Evolutionary conservation across 2,888 invertebrate species (phyloP).

Genomic region (Diloba caeruleocephala): DNA sequence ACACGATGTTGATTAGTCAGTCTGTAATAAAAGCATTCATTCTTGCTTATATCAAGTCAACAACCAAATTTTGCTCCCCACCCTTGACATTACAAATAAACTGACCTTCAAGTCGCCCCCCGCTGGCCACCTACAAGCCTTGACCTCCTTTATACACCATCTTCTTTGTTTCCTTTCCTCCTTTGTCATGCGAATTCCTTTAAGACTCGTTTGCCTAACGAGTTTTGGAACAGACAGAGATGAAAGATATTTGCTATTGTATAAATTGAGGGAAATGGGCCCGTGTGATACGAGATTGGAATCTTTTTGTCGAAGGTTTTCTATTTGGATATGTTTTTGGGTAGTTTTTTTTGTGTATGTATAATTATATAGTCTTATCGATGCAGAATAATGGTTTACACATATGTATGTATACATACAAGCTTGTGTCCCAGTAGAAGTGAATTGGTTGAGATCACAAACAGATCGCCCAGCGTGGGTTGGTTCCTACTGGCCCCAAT

Average conservation of each 20-base stretch:
- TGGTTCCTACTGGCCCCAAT: too few species aligned
- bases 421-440: too few species aligned
- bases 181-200: conserved; percentile 45
- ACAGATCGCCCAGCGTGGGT: too few species aligned
- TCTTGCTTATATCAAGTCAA: background rate
- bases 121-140: conserved; percentile 18
- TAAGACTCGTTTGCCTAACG: conserved; percentile 42
- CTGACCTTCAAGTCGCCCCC: conserved; percentile 17
- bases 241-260: conserved; percentile 41
- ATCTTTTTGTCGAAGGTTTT: conserved; percentile 38
- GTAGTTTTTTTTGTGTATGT: conserved; percentile 13
- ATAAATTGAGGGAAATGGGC: conserved; percentile 30
- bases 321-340: conserved; percentile 23
- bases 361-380: background rate
- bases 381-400: too few species aligned
- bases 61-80: background rate
- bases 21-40: too few species aligned
- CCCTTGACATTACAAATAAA: conserved; percentile 12
- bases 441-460: too few species aligned
- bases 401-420: too few species aligned
- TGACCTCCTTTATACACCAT: conserved; percentile 31
- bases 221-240: conserved; percentile 39
- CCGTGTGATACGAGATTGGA: conserved; percentile 33
- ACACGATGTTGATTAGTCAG: too few species aligned
- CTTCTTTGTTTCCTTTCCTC: conserved; percentile 30